These are phyloP conservation scores for Osmoderma eremita DNA, from an alignment of 2,888 invertebrate genomes.

Conservation along the genomic window DNA sequence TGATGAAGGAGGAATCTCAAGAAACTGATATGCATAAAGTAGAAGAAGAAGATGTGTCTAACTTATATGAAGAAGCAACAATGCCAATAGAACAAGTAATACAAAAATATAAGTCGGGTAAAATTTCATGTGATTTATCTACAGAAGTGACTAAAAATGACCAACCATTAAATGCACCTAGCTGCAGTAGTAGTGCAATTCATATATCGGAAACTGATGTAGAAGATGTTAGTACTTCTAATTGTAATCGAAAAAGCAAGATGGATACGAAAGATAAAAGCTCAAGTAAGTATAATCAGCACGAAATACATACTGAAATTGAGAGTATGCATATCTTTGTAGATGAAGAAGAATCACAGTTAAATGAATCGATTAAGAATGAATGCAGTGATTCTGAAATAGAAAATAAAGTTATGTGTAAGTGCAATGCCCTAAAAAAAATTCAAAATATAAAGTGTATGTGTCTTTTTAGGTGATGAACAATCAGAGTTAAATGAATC, in stretches of 20 bases:
- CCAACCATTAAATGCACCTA: constrained; percentile 45
- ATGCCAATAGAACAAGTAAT: constrained; percentile 92
- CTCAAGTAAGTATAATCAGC: constrained; percentile 7
- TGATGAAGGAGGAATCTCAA: constrained; percentile 63
- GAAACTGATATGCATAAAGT: too few species aligned
- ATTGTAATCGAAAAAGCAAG: constrained; percentile 47
- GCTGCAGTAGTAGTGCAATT: constrained; percentile 11
- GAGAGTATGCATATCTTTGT: too few species aligned
- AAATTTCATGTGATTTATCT: constrained; percentile 1
- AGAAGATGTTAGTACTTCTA: constrained; percentile 50
- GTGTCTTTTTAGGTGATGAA: not conserved
- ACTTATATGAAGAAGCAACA: constrained; percentile 83
- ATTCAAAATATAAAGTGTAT: too few species aligned
- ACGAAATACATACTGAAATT: not conserved
- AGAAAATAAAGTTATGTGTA: not conserved
- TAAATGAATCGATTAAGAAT: too few species aligned
- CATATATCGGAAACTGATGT: constrained; percentile 4
- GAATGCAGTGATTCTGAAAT: not conserved
- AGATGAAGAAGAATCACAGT: too few species aligned
- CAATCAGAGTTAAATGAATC: too few species aligned
- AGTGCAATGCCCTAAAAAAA: too few species aligned
- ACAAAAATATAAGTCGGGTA: constrained; percentile 73
- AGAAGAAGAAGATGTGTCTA: constrained; percentile 84
- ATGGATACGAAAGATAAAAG: constrained; percentile 17
- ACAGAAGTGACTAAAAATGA: constrained; percentile 34